Conservation (phyloP, 2,113 vertebrate species). For the Hemichromis elongatus region DNA sequence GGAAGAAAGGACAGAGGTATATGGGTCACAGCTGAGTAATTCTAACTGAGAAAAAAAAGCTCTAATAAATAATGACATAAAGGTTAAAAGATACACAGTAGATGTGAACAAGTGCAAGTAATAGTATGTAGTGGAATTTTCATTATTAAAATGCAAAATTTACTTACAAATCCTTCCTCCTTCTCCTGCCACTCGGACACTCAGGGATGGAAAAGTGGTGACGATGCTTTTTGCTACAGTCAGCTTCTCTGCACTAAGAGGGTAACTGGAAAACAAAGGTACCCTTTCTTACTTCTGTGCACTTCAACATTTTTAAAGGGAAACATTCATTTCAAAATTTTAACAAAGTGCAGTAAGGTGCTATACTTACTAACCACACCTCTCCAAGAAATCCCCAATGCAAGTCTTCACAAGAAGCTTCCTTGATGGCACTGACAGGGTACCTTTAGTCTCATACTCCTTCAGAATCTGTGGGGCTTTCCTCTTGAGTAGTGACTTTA, state of each 20-base stretch:
- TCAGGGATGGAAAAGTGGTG: not conserved
- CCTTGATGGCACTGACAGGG: not conserved
- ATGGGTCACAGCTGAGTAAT: not conserved
- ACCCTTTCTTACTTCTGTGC: not conserved
- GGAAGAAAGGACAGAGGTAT: not conserved
- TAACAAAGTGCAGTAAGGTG: not conserved
- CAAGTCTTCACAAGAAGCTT: not conserved
- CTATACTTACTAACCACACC: not conserved
- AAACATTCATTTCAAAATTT: not conserved
- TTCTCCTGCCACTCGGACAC: not conserved
- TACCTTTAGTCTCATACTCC: not conserved
- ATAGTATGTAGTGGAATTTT: not conserved
- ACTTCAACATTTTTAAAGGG: fast-evolving
- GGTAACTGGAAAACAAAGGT: not conserved
- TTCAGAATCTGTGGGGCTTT: not conserved
- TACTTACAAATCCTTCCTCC: not conserved
- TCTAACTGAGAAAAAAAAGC: not conserved
- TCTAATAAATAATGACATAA: not conserved
- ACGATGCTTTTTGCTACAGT: not conserved
- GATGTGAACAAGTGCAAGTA: not conserved
- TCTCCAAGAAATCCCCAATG: not conserved
- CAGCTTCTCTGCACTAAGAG: not conserved
- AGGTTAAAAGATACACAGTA: not conserved
- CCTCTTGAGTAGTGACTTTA: not conserved
- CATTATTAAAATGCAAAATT: not conserved